A percentile compares a stretch with the other conserved stretches of the same genome.
phyloP scores from a whole-genome alignment of 2,797 vertebrate species.

The Nannoperca obscura region DNA sequence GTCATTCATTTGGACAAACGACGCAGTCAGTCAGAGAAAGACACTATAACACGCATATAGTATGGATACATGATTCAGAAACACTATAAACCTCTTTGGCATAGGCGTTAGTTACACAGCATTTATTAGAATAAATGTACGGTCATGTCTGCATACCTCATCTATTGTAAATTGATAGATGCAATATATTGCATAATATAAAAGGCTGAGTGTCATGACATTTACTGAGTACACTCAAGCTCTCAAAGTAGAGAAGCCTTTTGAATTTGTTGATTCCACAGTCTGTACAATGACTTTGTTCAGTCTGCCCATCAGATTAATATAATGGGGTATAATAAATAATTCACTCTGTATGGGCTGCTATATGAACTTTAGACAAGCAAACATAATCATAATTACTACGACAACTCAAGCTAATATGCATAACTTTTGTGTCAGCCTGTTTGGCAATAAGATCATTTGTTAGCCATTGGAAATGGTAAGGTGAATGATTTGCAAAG shows the following conservation, averaged over 20 bases:
- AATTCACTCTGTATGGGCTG: conserved; percentile 24
- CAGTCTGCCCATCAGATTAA: conserved; percentile 31
- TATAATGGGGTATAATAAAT: conserved; percentile 45
- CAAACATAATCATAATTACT: conserved; percentile 14
- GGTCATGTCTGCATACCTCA: conserved; percentile 37
- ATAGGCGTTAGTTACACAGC: conserved; percentile 18
- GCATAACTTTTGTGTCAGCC: neutral
- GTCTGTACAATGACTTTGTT: conserved; percentile 48
- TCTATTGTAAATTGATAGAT: conserved; percentile 59
- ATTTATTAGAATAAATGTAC: conserved; percentile 42
- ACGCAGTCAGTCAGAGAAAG: neutral
- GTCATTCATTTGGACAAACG: neutral
- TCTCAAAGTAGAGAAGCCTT: conserved; percentile 42
- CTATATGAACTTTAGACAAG: conserved; percentile 17
- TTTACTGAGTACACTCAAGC: conserved; percentile 59
- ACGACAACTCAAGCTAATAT: neutral
- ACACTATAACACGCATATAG: neutral
- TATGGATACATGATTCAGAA: neutral
- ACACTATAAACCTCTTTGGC: conserved; percentile 3
- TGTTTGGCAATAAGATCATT: conserved; percentile 11
- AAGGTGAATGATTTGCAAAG: neutral
- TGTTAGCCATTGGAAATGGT: neutral
- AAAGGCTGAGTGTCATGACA: conserved; percentile 58
- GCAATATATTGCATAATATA: conserved; percentile 61
- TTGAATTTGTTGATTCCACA: conserved; percentile 39